phyloP scores from a whole-genome alignment of 2,888 invertebrate species.

The Plutella xylostella region DNA sequence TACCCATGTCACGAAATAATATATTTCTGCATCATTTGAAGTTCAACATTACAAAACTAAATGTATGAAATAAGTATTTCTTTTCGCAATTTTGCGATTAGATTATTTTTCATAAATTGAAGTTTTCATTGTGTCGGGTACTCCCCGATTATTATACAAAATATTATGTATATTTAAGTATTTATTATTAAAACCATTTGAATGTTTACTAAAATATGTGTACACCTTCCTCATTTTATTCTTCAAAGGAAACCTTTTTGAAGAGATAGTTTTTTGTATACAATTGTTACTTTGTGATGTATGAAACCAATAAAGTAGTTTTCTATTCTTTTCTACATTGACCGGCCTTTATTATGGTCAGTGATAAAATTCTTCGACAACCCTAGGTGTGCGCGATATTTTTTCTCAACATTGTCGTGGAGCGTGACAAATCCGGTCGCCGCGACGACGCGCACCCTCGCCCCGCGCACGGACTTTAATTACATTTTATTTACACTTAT shows the following conservation, averaged over 20 bases:
- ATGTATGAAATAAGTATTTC: too few relatives aligned
- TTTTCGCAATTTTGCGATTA: too few relatives aligned
- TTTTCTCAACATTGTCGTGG: conserved; percentile 35
- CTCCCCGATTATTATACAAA: too few relatives aligned
- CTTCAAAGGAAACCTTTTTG: not conserved
- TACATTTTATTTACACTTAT: not conserved
- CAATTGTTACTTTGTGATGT: not conserved
- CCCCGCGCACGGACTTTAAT: not conserved
- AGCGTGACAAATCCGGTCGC: conserved; percentile 43
- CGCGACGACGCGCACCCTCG: conserved; percentile 43
- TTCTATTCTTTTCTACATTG: too few relatives aligned
- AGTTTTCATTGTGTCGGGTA: too few relatives aligned
- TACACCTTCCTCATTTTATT: not conserved
- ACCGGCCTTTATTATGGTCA: not conserved
- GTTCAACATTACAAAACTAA: not conserved
- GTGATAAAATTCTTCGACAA: conserved; percentile 10
- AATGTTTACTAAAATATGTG: too few relatives aligned
- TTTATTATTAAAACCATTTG: too few relatives aligned
- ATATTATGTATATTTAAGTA: too few relatives aligned
- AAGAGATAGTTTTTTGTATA: not conserved
- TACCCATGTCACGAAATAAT: not conserved
- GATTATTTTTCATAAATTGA: too few relatives aligned
- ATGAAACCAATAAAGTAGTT: not conserved
- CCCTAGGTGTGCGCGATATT: conserved; percentile 23
- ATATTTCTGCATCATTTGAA: not conserved